A percentile compares a stretch with the other conserved stretches of the same genome.
Evolutionary conservation across 2,888 invertebrate genomes (phyloP).

Genomic region (Andrena trimmerana): DNA sequence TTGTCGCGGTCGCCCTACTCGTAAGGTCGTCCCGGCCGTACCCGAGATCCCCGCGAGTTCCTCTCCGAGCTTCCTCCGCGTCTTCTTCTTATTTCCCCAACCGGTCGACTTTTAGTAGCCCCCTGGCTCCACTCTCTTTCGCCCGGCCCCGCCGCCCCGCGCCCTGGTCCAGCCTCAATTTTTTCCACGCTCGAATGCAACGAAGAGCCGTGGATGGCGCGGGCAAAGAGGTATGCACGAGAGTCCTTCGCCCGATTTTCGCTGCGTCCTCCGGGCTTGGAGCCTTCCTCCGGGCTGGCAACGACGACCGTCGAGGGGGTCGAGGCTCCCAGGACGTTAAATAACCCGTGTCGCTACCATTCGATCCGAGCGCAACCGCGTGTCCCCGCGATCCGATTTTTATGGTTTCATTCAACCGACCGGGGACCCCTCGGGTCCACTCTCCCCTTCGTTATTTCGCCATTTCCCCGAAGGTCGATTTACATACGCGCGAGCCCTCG

Average conservation of each 20-base stretch:
- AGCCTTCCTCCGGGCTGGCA: neutral
- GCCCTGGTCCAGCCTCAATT: constrained; percentile 31
- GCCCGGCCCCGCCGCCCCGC: neutral
- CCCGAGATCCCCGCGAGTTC: constrained; percentile 48
- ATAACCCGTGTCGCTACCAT: constrained; percentile 17
- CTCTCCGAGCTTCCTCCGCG: constrained; percentile 42
- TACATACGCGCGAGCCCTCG: constrained; percentile 11
- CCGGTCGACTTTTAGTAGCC: constrained; percentile 76
- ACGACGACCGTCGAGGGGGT: neutral
- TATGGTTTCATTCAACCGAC: constrained; percentile 30
- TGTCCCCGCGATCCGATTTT: constrained; percentile 1
- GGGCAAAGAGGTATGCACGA: constrained; percentile 36
- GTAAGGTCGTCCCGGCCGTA: constrained; percentile 66
- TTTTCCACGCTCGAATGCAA: constrained; percentile 48
- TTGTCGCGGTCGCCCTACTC: constrained; percentile 69
- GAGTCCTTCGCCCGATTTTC: constrained; percentile 51
- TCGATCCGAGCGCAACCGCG: neutral
- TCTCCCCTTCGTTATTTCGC: constrained; percentile 10
- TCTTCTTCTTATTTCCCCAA: constrained; percentile 67
- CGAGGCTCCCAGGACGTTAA: constrained; percentile 13
- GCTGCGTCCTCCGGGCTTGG: neutral
- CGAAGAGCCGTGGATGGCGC: constrained; percentile 58
- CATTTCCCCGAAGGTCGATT: constrained; percentile 26
- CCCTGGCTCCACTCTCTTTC: constrained; percentile 47
- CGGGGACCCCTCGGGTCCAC: constrained; percentile 11